Conservation (phyloP, 1,140 invertebrate genomes). For the Bombus waltoni region DNA sequence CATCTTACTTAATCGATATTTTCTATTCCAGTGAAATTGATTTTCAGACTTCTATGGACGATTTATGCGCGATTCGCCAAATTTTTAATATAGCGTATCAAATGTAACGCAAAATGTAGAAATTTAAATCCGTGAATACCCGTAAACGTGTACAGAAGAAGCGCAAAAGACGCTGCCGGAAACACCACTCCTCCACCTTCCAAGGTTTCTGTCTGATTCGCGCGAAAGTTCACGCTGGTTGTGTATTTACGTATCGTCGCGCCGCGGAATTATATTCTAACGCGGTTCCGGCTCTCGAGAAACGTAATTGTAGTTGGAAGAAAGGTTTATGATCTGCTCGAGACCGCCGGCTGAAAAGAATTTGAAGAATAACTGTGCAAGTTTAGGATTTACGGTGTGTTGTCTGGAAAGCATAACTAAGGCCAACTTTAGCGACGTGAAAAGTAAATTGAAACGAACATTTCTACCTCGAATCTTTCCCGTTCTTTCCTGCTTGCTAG, state of each 20-base stretch:
- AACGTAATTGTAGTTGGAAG: constrained; percentile 10
- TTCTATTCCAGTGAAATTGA: too few relatives aligned
- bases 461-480: not conserved
- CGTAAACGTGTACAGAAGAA: too few relatives aligned
- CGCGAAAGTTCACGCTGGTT: constrained; percentile 20
- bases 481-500: not conserved
- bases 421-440: not conserved
- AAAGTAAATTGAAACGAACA: not conserved
- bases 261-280: constrained; percentile 6
- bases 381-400: not conserved
- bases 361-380: not conserved
- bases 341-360: not conserved
- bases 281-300: not conserved
- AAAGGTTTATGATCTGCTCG: constrained; percentile 3
- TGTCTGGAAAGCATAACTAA: not conserved
- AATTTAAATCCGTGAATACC: not conserved
- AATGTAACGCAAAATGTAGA: not conserved
- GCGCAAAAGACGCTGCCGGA: not conserved
- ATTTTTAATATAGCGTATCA: not conserved
- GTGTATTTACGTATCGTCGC: not conserved
- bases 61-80: not conserved
- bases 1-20: too few relatives aligned
- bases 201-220: constrained; percentile 6
- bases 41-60: too few relatives aligned
- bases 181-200: constrained; percentile 6